A percentile compares a stretch with the other conserved stretches of the same genome.
phyloP scores from a whole-genome alignment of 1,140 invertebrate genomes.

The Tetragnatha versicolor region DNA sequence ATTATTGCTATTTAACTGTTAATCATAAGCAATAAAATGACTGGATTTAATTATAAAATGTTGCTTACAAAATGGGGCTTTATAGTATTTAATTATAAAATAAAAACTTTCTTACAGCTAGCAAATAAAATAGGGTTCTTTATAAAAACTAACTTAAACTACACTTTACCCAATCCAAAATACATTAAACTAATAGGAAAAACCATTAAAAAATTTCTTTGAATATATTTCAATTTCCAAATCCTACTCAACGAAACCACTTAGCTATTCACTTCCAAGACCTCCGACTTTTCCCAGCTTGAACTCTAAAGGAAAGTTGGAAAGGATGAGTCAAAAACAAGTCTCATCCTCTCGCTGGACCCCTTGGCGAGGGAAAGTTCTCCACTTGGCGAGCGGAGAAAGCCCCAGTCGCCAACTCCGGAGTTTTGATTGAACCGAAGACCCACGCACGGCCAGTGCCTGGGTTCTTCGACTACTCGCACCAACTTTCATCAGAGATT shows the following conservation, averaged over 20 bases:
- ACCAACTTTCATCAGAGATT: slow-evolving; percentile 2
- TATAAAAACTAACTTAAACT: too few species aligned
- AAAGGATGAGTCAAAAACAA: neutral
- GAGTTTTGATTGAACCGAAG: slow-evolving; percentile 40
- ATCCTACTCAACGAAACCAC: neutral
- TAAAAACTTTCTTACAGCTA: too few species aligned
- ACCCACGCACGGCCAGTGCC: slow-evolving; percentile 16
- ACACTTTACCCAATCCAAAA: too few species aligned
- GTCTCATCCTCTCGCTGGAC: neutral
- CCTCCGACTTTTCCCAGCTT: neutral
- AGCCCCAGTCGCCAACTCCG: slow-evolving; percentile 25
- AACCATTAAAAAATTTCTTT: neutral
- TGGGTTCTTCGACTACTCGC: slow-evolving; percentile 16
- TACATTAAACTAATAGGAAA: neutral
- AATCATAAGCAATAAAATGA: too few species aligned
- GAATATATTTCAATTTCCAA: neutral
- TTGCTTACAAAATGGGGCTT: too few species aligned
- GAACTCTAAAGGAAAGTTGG: neutral
- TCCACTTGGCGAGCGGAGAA: slow-evolving; percentile 29
- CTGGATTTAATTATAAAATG: too few species aligned
- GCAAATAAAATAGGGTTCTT: too few species aligned
- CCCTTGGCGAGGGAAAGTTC: slow-evolving; percentile 45
- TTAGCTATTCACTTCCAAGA: neutral
- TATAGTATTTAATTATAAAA: too few species aligned
- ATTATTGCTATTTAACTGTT: too few species aligned